Conservation (phyloP, 2,797 vertebrate genomes). For the Sebastes elongatus region DNA sequence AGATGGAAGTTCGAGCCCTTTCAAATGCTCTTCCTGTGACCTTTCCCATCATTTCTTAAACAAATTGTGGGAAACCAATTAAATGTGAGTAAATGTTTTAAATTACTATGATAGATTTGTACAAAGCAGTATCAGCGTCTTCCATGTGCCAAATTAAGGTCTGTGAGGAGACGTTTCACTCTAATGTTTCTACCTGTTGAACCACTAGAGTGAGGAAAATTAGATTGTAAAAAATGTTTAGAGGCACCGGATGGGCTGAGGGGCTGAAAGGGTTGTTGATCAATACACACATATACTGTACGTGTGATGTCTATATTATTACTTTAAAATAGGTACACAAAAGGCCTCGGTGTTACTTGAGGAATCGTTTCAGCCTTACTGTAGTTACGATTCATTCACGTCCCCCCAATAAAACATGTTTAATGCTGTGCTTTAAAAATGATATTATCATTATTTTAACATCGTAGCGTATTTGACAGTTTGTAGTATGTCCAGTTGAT, state of each 20-base stretch:
- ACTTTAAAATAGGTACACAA: too few relatives aligned
- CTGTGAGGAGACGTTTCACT: background rate
- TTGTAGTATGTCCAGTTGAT: background rate
- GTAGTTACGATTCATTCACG: too few relatives aligned
- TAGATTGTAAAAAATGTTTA: background rate
- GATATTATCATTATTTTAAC: too few relatives aligned
- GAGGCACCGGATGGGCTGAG: accelerated
- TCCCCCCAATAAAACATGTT: background rate
- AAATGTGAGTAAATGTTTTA: background rate
- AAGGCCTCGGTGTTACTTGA: too few relatives aligned
- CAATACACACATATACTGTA: too few relatives aligned
- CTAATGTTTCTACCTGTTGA: background rate
- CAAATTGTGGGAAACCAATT: background rate
- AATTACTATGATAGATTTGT: background rate
- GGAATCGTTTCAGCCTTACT: too few relatives aligned
- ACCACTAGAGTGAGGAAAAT: background rate
- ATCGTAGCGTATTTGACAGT: background rate
- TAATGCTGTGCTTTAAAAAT: background rate
- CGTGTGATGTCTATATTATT: too few relatives aligned
- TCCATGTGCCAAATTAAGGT: background rate
- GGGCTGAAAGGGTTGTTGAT: too few relatives aligned
- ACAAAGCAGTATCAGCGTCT: background rate
- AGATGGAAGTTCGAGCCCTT: background rate
- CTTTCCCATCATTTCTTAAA: constrained; percentile 11
- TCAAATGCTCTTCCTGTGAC: constrained; percentile 12